Evolutionary conservation across 2,888 invertebrate species (phyloP).

Genomic region (Mimumesa dahlbomi): DNA sequence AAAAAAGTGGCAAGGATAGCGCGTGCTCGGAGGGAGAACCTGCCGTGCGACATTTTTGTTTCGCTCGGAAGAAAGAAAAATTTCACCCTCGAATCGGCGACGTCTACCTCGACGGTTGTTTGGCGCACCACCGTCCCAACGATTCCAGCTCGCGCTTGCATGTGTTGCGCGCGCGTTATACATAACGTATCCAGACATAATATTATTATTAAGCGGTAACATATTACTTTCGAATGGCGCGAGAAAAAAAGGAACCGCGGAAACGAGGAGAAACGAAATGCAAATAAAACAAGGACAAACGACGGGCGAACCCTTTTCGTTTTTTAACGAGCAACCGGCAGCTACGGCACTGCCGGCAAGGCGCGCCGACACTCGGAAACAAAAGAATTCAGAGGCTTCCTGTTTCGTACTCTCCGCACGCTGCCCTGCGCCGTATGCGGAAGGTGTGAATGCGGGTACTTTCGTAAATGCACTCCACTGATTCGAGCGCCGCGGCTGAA

Average conservation of each 20-base stretch:
- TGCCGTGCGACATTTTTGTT: slow-evolving; percentile 48
- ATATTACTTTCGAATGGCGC: slow-evolving; percentile 43
- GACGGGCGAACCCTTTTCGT: slow-evolving; percentile 32
- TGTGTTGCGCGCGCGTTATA: slow-evolving; percentile 4
- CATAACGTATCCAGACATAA: slow-evolving; percentile 42
- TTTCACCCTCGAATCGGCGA: slow-evolving; percentile 33
- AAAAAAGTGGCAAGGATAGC: slow-evolving; percentile 21
- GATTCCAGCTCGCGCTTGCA: slow-evolving; percentile 4
- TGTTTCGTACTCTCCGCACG: slow-evolving; percentile 33
- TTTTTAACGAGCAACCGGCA: slow-evolving; percentile 42
- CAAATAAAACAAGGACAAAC: slow-evolving; percentile 50
- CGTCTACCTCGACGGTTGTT: slow-evolving; percentile 27
- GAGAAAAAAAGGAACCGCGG: slow-evolving; percentile 4
- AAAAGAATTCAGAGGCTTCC: slow-evolving; percentile 51
- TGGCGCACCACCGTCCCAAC: slow-evolving; percentile 13
- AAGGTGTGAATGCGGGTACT: slow-evolving; percentile 62
- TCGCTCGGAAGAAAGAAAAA: slow-evolving; percentile 31
- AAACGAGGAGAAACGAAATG: slow-evolving; percentile 21
- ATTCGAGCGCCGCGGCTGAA: slow-evolving; percentile 13
- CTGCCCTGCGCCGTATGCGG: slow-evolving; percentile 27
- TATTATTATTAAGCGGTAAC: slow-evolving; percentile 51
- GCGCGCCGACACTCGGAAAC: slow-evolving; percentile 37
- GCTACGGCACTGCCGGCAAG: slow-evolving; percentile 7
- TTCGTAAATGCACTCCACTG: slow-evolving; percentile 52
- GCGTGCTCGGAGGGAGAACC: slow-evolving; percentile 20